Evolutionary conservation across 2,113 vertebrate species (phyloP).

Genomic region (Catagonus wagneri): DNA sequence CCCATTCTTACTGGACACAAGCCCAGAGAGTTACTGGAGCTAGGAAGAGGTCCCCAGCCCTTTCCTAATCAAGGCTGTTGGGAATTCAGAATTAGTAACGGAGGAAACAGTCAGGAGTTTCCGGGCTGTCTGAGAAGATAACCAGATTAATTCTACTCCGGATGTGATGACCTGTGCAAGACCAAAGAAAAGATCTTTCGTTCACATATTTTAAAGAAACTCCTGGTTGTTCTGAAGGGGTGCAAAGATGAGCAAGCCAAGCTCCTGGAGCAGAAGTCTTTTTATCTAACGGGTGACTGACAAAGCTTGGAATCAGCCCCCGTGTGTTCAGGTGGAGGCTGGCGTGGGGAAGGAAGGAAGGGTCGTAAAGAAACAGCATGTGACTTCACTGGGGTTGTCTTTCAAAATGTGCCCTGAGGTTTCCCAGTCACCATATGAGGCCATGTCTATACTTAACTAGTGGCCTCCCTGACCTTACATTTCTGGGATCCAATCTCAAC

Average conservation of each 20-base stretch:
- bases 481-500: not conserved
- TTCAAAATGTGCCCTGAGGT: not conserved
- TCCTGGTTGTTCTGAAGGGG: not conserved
- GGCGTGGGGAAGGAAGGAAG: not conserved
- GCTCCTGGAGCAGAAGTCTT: too few species aligned
- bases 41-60: not conserved
- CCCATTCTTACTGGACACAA: not conserved
- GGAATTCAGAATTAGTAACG: not conserved
- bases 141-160: not conserved
- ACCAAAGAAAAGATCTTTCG: not conserved
- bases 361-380: not conserved
- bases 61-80: not conserved
- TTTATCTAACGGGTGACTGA: not conserved
- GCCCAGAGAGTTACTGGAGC: not conserved
- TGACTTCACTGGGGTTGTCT: not conserved
- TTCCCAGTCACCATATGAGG: not conserved
- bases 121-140: not conserved
- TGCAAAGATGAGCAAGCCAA: not conserved
- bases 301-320: not conserved
- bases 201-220: not conserved
- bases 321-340: too few species aligned
- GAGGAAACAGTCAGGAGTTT: not conserved
- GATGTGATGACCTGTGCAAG: not conserved
- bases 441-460: not conserved
- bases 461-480: not conserved